Base-by-base conservation (phyloP, 2,113 vertebrate species). In the Neopipo cinnamomea region DNA sequence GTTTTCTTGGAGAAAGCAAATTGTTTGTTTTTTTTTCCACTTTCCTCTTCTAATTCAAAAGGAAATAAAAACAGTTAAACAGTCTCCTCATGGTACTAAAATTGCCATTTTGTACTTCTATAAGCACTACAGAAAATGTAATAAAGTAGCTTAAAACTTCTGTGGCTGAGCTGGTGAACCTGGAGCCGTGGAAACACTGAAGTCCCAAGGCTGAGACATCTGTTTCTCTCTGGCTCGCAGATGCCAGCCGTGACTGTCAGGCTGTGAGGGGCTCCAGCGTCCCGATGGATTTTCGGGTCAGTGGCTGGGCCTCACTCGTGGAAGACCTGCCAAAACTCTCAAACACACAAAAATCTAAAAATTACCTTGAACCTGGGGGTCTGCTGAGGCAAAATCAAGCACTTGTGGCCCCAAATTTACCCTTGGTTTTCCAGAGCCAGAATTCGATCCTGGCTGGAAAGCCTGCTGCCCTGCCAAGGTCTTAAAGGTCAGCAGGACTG, bases 191-290 rank as follows among this genome's bases (percentile, higher is more conserved):
- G 39, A 55, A 70, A 62, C 2, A 5, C 18, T 73, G 8, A 31
- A 30, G 21, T 58, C 22, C 37, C 67, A 11, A 28, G 62, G 80
- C 39, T 63, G 50, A 37, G 67, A 9, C 11, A 21, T 18, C 15
- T n/a, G 1, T 2, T 1, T 1, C 52, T 50, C 2, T 0, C 19
- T 31, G 85, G 53, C 35, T 50, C 41, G 25, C 42, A 55, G 58
- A 27, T 46, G 55, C 18, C 2, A 8, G 14, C 2, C 2, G 1
- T 1, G 8, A 9, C 58, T 3, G 0, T 21, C 14, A 9, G 47
- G 63, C 33, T 66, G 37, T 2, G 6, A 39, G 47, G 8, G 47
- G 30, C 33, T 61, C 65, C 78, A 30, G 31, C 4, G 44, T 28
- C 77, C 65, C 16, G 11, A 0, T 1, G 59, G 22, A 12, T 25